phyloP scores from a whole-genome alignment of 1,140 invertebrate species.

The Macrobrachium nipponense region DNA sequence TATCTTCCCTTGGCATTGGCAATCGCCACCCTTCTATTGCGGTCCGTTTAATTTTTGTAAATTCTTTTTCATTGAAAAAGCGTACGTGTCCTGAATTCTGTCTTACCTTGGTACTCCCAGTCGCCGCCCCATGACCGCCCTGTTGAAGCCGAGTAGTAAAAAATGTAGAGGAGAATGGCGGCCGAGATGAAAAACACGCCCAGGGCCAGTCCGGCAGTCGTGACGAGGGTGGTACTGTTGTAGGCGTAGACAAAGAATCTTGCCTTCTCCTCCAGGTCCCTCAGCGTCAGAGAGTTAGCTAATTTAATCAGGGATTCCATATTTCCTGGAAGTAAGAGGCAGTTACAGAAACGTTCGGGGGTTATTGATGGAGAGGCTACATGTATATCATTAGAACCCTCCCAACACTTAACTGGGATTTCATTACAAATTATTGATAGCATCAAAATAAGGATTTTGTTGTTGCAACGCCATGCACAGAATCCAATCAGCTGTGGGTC shows the following conservation, averaged over 20 bases:
- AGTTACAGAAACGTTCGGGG: too few relatives aligned
- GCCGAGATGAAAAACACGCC: conserved; percentile 46
- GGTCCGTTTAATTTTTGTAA: too few relatives aligned
- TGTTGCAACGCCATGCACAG: too few relatives aligned
- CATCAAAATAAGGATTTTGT: too few relatives aligned
- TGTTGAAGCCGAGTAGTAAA: conserved; percentile 9
- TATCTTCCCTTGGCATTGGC: too few relatives aligned
- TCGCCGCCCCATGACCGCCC: background rate
- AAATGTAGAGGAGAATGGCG: conserved; percentile 36
- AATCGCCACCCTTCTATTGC: too few relatives aligned
- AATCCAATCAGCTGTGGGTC: too few relatives aligned
- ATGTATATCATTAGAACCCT: background rate
- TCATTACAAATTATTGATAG: background rate
- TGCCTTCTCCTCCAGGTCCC: conserved; percentile 20
- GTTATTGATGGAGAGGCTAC: background rate
- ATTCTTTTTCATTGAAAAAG: too few relatives aligned
- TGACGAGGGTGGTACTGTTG: conserved; percentile 44
- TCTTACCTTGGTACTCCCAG: background rate
- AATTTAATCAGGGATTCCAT: background rate
- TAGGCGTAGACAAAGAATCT: conserved; percentile 47
- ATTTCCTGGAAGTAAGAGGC: background rate
- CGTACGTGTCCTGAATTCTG: too few relatives aligned
- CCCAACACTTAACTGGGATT: background rate
- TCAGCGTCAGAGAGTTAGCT: background rate
- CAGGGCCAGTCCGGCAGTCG: conserved; percentile 36